These are phyloP conservation scores for Platycnemis pennipes DNA, from an alignment of 2,888 invertebrate species.

Conservation along the genomic window DNA sequence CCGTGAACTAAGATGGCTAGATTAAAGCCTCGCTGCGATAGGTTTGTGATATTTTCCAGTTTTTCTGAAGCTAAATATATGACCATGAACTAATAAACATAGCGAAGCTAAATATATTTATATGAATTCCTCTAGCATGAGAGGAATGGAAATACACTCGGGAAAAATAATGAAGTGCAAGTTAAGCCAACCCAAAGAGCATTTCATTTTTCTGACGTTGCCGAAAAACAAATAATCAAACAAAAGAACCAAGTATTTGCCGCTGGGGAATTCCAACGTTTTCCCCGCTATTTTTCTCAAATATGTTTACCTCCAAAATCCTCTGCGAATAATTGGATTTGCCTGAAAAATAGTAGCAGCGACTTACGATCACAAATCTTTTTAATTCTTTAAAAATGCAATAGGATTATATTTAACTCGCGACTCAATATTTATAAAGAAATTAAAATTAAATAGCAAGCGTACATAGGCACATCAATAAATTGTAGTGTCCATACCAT, in stretches of 20 bases:
- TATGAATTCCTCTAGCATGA: not conserved
- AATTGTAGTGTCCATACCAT: no score
- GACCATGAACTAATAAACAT: no score
- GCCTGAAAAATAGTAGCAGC: not conserved
- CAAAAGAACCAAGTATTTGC: not conserved
- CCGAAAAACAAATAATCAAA: not conserved
- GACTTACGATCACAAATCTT: not conserved
- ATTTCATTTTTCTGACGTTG: not conserved
- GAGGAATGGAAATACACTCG: not conserved
- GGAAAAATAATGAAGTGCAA: not conserved
- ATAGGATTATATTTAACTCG: not conserved
- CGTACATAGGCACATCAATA: no score
- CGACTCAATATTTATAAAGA: not conserved
- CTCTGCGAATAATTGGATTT: not conserved
- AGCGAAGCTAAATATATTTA: no score
- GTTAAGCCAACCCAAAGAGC: not conserved
- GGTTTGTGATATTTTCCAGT: not conserved
- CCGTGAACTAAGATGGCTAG: no score
- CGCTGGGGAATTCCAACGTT: not conserved
- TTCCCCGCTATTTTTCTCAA: not conserved
- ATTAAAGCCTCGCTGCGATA: not conserved
- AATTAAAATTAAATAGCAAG: no score
- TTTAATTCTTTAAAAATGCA: not conserved
- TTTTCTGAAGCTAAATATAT: not conserved
- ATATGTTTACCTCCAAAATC: not conserved